Evolutionary conservation across 2,113 vertebrate genomes (phyloP).

Genomic region (Papio anubis): DNA sequence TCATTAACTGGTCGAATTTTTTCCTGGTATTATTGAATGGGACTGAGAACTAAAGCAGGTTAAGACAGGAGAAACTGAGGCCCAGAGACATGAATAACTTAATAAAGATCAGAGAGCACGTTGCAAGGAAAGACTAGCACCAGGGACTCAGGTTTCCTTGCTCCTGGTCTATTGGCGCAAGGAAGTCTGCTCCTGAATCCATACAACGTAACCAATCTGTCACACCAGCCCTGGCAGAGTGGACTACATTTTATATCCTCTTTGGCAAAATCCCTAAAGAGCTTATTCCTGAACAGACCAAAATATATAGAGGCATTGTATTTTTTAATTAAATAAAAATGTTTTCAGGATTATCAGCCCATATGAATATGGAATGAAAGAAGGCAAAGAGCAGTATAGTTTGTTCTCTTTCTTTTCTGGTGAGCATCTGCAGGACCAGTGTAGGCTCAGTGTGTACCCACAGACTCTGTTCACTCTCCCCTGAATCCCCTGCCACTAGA

Average conservation of each 20-base stretch:
- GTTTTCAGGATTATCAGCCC: not conserved
- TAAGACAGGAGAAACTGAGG: constrained; percentile 8
- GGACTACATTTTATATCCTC: not conserved
- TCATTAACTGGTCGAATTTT: not conserved
- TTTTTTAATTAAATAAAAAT: not conserved
- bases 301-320: not conserved
- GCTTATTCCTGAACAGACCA: not conserved
- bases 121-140: not conserved
- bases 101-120: not conserved
- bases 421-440: not conserved
- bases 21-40: not conserved
- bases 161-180: not conserved
- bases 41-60: not conserved
- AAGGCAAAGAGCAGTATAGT: not conserved
- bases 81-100: not conserved
- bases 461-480: not conserved
- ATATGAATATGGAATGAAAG: not conserved
- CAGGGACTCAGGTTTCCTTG: not conserved
- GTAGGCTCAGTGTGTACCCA: not conserved
- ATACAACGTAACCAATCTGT: not conserved
- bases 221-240: not conserved
- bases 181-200: not conserved
- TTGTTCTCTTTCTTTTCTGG: not conserved
- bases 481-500: not conserved
- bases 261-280: not conserved